phyloP scores from a whole-genome alignment of 35 echinoderm and acorn worm species.

The Chiridota heheva region DNA sequence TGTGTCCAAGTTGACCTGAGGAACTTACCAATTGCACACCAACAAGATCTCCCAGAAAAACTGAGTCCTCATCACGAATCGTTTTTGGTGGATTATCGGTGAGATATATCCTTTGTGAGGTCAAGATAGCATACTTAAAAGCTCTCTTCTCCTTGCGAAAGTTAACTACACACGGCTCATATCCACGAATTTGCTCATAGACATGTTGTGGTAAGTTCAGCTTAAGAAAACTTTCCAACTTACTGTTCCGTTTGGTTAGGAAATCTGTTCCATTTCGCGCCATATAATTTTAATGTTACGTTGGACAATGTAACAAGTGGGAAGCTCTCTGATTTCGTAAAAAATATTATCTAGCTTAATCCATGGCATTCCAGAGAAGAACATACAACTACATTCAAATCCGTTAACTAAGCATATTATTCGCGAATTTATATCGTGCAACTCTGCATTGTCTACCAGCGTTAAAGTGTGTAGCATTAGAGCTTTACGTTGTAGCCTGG shows the following conservation, averaged over 20 bases:
- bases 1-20: too few species aligned
- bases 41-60: conserved; percentile 76
- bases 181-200: conserved; percentile 70
- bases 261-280: conserved; percentile 63
- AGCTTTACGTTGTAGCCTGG: too few species aligned
- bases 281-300: conserved; percentile 54
- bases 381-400: too few species aligned
- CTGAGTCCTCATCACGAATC: conserved; percentile 76
- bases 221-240: conserved; percentile 92
- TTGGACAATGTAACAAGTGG: too few species aligned
- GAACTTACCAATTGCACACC: conserved; percentile 82
- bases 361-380: too few species aligned
- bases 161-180: conserved; percentile 89
- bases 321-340: too few species aligned
- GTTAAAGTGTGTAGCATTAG: too few species aligned
- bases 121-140: conserved; percentile 80
- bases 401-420: too few species aligned
- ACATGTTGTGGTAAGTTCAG: conserved; percentile 73
- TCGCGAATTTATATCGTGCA: too few species aligned
- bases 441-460: too few species aligned
- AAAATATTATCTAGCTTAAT: too few species aligned
- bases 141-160: conserved; percentile 80
- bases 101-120: conserved; percentile 72
- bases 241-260: conserved; percentile 69
- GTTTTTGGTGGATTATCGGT: conserved; percentile 92